Conservation (phyloP, 2,113 vertebrate genomes). For the Leptocoma aspasia region DNA sequence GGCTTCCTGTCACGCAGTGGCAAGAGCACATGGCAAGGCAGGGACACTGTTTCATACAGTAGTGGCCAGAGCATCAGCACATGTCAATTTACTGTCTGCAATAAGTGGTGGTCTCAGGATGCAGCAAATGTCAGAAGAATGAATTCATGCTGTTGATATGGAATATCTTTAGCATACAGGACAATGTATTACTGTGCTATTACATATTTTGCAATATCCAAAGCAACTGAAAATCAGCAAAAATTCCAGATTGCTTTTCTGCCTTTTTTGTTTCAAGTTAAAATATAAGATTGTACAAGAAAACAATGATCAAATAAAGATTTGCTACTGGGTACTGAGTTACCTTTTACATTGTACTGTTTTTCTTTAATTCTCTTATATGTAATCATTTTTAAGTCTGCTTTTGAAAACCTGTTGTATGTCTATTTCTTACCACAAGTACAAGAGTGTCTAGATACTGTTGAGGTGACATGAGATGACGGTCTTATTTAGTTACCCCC, state of each 20-base stretch:
- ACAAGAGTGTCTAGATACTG: background rate
- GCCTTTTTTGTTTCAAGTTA: background rate
- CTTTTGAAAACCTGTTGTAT: background rate
- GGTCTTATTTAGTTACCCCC: background rate
- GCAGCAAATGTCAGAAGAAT: background rate
- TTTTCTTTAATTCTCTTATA: background rate
- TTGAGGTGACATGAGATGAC: background rate
- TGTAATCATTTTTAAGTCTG: background rate
- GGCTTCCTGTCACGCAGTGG: background rate
- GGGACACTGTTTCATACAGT: background rate
- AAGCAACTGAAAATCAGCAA: background rate
- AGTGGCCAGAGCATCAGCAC: background rate
- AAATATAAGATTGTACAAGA: conserved; percentile 18
- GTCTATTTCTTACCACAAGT: background rate
- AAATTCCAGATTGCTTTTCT: background rate
- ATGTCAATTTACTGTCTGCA: background rate
- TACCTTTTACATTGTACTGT: background rate
- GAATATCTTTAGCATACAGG: background rate
- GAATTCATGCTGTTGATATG: background rate
- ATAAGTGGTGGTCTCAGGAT: background rate
- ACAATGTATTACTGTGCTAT: background rate
- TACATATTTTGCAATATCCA: background rate
- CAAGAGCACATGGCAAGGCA: background rate
- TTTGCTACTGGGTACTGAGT: background rate
- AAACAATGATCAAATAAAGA: conserved; percentile 28